Evolutionary conservation across 2,797 vertebrate species (phyloP), one percentile per base, ranked within the genome.

Genomic region (Girardinus metallicus): DNA sequence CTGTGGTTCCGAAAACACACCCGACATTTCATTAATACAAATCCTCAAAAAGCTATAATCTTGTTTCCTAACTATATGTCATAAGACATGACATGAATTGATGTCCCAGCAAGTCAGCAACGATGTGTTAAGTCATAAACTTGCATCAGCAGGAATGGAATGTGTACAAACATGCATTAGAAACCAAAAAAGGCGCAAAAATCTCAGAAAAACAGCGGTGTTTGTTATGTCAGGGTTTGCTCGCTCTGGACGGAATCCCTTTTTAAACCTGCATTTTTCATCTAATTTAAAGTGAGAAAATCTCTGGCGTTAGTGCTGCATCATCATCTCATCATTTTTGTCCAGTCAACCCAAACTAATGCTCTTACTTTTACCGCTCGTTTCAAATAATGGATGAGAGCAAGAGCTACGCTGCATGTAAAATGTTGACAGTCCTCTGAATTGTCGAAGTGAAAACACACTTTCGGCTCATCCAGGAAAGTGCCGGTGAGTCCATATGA

Each of bases 251-350:
- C 74, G 36, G 39, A 80, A 80, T 73, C 83, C 57, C 18, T 76
- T 86, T 77, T 75, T 77, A 83, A 53, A 79, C 74, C 62, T 74
- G 74, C 5, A 83, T 66, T 73, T 77, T 77, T 83, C 76, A 85
- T 82, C 75, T 26, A 31, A 83, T 83, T 68, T 80, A 7, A 80
- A 88, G n/a, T 36, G 87, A 90, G 66, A 81, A 89, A 89, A 85
- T 85, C 78, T 78, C 18, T 16, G 11, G 53, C 77, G 86, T 87
- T 89, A 87, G 80, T 83, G 80, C 79, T 78, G 75, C 81, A 81
- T 86, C 82, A 81, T 86, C 82, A 85, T 85, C 82, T 89, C 88
- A 87, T 81, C 77, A 71, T 80, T 78, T 86, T 85, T 87, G 73
- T 73, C 79, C 77, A 84, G 36, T 88, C 81, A 91, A 86, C 86